Evolutionary conservation across 23 tunicate species (phyloP).

Genomic region (Pegea sp.): DNA sequence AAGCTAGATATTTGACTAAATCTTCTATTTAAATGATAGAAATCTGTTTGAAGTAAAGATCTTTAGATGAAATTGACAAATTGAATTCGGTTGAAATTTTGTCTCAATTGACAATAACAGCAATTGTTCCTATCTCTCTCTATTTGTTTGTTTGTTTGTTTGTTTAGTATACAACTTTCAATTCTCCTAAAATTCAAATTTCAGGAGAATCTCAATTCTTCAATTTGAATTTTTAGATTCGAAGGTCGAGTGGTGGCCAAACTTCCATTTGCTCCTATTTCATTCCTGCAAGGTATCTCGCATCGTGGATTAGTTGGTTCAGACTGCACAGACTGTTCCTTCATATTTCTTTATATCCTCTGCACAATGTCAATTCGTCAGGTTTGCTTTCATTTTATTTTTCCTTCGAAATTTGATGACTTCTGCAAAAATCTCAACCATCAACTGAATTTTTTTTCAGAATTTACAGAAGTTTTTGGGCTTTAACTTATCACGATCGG

Average conservation of each 20-base stretch:
- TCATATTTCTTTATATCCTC: constrained; percentile 84
- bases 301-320: constrained; percentile 71
- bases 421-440: neutral
- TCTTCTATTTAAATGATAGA: no score
- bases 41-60: no score
- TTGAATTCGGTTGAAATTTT: no score
- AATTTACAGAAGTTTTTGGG: constrained; percentile 90
- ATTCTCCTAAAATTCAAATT: no score
- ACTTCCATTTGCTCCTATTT: constrained; percentile 77
- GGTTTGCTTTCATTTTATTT: constrained; percentile 6
- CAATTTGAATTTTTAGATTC: constrained; percentile 18
- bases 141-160: no score
- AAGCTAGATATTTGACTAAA: no score
- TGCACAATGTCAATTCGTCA: constrained; percentile 98
- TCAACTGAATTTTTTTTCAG: constrained; percentile 5
- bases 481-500: constrained; percentile 82
- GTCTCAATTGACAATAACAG: no score
- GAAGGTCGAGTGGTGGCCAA: constrained; percentile 89
- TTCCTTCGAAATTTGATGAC: neutral
- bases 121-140: no score
- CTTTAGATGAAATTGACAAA: no score
- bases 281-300: constrained; percentile 71
- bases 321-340: constrained; percentile 90
- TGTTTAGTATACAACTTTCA: no score
- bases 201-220: neutral